Percentiles rank a stretch among this genome's conserved stretches.
phyloP scores from a whole-genome alignment of 2,888 invertebrate species.

The Phalera bucephala region DNA sequence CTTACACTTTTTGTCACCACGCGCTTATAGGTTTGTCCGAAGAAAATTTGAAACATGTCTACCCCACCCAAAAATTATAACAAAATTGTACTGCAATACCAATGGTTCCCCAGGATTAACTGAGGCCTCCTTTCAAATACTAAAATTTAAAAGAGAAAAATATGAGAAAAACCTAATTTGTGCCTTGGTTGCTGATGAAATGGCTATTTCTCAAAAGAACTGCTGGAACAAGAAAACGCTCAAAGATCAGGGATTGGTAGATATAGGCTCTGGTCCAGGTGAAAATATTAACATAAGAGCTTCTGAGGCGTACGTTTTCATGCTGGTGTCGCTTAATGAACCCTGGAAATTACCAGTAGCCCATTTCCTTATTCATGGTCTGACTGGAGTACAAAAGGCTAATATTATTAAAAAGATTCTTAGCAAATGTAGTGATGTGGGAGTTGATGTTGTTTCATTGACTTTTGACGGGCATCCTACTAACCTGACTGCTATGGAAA shows the following conservation, averaged over 20 bases:
- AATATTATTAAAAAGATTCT: constrained; percentile 17
- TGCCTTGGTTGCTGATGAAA: background rate
- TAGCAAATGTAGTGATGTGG: constrained; percentile 18
- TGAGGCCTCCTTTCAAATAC: constrained; percentile 20
- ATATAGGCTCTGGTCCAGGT: background rate
- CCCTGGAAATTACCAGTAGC: constrained; percentile 37
- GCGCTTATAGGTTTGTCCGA: constrained; percentile 22
- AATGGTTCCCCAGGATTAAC: constrained; percentile 21
- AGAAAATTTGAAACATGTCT: constrained; percentile 22
- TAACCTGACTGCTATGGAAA: constrained; percentile 17
- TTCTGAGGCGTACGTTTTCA: constrained; percentile 15
- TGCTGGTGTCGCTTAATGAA: constrained; percentile 17
- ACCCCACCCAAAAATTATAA: constrained; percentile 23
- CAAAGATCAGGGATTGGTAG: background rate
- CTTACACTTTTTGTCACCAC: constrained; percentile 18
- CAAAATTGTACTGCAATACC: constrained; percentile 22
- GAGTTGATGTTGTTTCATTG: constrained; percentile 18
- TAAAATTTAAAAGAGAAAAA: constrained; percentile 16
- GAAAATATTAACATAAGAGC: constrained; percentile 5
- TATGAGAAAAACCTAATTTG: constrained; percentile 7
- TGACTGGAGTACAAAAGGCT: constrained; percentile 23
- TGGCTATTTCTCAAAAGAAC: background rate
- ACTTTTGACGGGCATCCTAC: constrained; percentile 24
- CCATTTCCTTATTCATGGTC: constrained; percentile 34
- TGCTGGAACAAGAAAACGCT: background rate